Percentiles rank a stretch among this genome's conserved stretches.
These are phyloP conservation scores for Scaptomyza reducta DNA, from an alignment of 2,888 invertebrate genomes.

Conservation along the genomic window DNA sequence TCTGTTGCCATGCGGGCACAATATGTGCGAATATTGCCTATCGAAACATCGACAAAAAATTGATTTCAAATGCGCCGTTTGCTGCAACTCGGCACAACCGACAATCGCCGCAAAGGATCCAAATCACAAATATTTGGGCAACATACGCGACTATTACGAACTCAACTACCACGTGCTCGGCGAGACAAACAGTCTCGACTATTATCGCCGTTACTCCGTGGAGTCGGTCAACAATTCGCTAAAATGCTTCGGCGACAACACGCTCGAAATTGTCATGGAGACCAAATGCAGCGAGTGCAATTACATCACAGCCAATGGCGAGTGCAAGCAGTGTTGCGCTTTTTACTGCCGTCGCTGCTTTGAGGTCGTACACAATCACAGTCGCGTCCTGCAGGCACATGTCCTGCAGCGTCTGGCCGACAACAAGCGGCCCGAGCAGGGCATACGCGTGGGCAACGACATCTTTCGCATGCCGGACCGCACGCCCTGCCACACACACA, in stretches of 20 bases:
- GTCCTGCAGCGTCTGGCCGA: conserved; percentile 22
- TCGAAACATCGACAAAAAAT: conserved; percentile 52
- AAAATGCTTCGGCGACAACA: neutral
- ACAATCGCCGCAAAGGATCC: conserved; percentile 30
- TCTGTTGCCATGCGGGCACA: conserved; percentile 88
- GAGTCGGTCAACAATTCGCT: conserved; percentile 47
- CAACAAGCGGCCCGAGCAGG: neutral
- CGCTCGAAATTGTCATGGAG: conserved; percentile 21
- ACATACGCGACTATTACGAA: conserved; percentile 65
- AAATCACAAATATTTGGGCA: neutral
- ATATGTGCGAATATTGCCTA: conserved; percentile 88
- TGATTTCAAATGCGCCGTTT: conserved; percentile 69
- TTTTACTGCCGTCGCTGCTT: conserved; percentile 80
- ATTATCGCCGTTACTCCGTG: conserved; percentile 44
- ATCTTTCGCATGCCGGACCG: conserved; percentile 46
- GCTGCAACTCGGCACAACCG: conserved; percentile 55
- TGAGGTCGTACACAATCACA: conserved; percentile 72
- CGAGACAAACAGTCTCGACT: conserved; percentile 52
- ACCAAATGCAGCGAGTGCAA: conserved; percentile 80
- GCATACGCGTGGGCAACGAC: conserved; percentile 36
- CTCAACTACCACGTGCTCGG: conserved; percentile 79
- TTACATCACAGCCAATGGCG: conserved; percentile 48
- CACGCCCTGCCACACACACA: conserved; percentile 60
- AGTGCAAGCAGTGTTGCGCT: conserved; percentile 78
- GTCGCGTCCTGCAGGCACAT: conserved; percentile 77